These are phyloP conservation scores for Brienomyrus longianalis DNA, from an alignment of 2,113 vertebrate genomes.

Conservation along the genomic window DNA sequence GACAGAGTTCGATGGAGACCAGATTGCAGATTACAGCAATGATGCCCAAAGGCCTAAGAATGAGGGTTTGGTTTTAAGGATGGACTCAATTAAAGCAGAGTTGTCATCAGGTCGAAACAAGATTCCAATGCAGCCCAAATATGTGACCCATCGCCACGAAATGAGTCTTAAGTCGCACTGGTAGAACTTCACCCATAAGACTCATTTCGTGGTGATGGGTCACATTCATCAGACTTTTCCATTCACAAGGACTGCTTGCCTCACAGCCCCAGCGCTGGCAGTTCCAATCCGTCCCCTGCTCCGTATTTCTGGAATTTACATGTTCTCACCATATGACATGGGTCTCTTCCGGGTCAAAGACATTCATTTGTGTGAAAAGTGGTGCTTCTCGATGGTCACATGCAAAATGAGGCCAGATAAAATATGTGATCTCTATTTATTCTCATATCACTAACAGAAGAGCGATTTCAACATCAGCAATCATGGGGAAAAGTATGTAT, in stretches of 20 bases:
- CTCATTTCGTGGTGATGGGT: too few relatives aligned
- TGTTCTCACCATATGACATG: not conserved
- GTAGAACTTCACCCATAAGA: too few relatives aligned
- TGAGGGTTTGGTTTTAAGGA: not conserved
- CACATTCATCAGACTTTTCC: not conserved
- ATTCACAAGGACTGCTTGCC: not conserved
- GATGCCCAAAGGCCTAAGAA: not conserved
- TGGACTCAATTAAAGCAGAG: not conserved
- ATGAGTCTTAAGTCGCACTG: too few relatives aligned
- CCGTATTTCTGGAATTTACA: not conserved
- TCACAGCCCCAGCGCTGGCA: not conserved
- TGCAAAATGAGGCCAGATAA: not conserved
- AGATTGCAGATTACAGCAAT: not conserved
- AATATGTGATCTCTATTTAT: not conserved
- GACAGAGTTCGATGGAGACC: not conserved
- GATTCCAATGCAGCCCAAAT: not conserved
- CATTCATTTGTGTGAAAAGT: not conserved
- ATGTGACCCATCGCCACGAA: too few relatives aligned
- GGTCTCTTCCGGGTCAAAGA: not conserved
- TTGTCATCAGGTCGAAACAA: not conserved
- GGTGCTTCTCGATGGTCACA: not conserved
- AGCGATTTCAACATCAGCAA: not conserved
- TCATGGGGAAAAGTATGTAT: not conserved
- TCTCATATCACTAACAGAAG: not conserved
- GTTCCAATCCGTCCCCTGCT: not conserved